Evolutionary conservation across 2,113 vertebrate genomes (phyloP), one percentile per base, ranked within the genome.

Genomic region (Lynx canadensis): DNA sequence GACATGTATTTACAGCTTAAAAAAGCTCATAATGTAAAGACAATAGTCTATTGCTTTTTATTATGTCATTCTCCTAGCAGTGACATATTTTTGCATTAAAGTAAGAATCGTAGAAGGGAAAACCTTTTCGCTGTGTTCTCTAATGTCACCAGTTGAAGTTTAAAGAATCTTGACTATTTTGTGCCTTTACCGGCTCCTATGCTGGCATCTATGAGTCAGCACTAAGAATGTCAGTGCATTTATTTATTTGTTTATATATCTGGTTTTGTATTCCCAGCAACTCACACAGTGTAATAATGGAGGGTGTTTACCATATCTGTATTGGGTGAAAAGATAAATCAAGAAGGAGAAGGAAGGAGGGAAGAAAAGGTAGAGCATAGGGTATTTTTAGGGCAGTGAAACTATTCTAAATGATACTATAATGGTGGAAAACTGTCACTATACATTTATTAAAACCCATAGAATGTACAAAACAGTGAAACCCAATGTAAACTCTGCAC

Each of bases 161-260:
- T 14, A 52, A 80, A 73, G 41, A 69, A 74, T 60, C 60, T 21
- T 41, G 45, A 94, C 57, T 27, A 16, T 21, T 84, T 57, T 41
- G 81, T 83, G 55, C 29, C 52, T 31, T 48, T 63, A 7, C 33
- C 3, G 14, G 52, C 36, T 63, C 25, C 41, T 33, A 1, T 55
- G 76, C 76, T 10, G 18, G 73, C 1, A 18, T 63, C 92, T 60
- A 1, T 21, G 66, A 57, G 83, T 86, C 33, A 91, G 78, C 82
- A 92, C 9, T 11, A 71, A 79, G 25, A 27, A 33, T 38, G 19
- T 76, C 15, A 50, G 8, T 41, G 41, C 60, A 2, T 81, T 65
- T 78, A 38, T 84, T 97, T 91, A 60, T 84, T 97, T 91, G 52
- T 84, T 38, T 83, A 71, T 14, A 38, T 6, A 15, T 66, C 45